Evolutionary conservation across 1,140 invertebrate species (phyloP).

Genomic region (Heterodera carotae): DNA sequence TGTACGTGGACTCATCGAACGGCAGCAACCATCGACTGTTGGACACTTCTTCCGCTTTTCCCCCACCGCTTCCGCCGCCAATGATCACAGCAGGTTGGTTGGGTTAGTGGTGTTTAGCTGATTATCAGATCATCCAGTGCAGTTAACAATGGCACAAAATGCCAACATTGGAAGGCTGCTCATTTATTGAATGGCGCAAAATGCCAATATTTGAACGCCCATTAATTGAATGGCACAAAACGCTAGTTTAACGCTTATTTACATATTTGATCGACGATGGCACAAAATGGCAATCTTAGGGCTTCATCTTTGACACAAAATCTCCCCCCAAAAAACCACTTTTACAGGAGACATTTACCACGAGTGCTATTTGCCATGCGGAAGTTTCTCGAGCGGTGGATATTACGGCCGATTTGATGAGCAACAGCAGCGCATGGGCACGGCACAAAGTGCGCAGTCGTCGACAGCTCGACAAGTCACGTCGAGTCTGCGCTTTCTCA

Average conservation of each 20-base stretch:
- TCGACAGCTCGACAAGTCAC: neutral
- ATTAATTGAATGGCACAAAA: too few relatives aligned
- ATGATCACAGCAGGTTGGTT: neutral
- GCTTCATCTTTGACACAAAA: neutral
- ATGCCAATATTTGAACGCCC: too few relatives aligned
- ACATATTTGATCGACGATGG: too few relatives aligned
- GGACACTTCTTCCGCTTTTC: neutral
- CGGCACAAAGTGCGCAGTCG: neutral
- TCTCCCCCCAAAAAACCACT: neutral
- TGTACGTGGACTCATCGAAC: constrained; percentile 27
- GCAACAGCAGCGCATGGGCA: neutral
- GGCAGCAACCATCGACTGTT: constrained; percentile 24
- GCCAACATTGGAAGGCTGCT: too few relatives aligned
- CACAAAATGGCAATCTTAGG: too few relatives aligned
- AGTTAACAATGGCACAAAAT: too few relatives aligned
- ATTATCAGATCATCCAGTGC: too few relatives aligned
- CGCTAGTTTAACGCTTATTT: too few relatives aligned
- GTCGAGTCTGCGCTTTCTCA: constrained; percentile 2
- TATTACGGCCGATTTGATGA: constrained; percentile 2
- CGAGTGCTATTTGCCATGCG: constrained; percentile 19
- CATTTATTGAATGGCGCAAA: too few relatives aligned
- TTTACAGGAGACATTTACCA: constrained; percentile 18
- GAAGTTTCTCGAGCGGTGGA: constrained; percentile 22
- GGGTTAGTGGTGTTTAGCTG: too few relatives aligned
- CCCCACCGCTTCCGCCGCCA: constrained; percentile 1